Conservation (phyloP, 2,888 invertebrate species). For the Marasmarcha lunaedactyla region DNA sequence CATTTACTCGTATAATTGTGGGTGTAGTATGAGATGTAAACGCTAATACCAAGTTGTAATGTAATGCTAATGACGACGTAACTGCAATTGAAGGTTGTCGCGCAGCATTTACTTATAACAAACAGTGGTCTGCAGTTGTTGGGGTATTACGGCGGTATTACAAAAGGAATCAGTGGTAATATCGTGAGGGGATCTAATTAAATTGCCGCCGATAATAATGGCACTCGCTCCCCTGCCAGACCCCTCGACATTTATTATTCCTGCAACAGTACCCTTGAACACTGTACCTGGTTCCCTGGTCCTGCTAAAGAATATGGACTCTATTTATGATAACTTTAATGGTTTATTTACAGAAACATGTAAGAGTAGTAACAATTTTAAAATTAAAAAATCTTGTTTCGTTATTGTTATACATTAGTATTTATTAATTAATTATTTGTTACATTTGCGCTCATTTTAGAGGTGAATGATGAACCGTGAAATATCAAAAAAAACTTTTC, state of each 20-base stretch:
- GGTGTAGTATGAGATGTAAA: too few relatives aligned
- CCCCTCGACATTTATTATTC: constrained; percentile 66
- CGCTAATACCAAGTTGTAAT: too few relatives aligned
- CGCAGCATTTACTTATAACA: constrained; percentile 3
- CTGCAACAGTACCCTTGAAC: constrained; percentile 38
- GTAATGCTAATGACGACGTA: too few relatives aligned
- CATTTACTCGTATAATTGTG: too few relatives aligned
- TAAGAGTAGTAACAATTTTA: too few relatives aligned
- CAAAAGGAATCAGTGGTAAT: constrained; percentile 65
- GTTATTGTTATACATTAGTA: too few relatives aligned
- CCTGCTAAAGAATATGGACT: background rate
- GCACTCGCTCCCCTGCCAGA: constrained; percentile 54
- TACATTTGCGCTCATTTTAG: too few relatives aligned
- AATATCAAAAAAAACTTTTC: too few relatives aligned
- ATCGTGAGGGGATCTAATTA: constrained; percentile 65
- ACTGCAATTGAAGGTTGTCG: too few relatives aligned
- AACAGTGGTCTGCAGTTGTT: constrained; percentile 23
- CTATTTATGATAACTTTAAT: background rate
- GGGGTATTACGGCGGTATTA: constrained; percentile 51
- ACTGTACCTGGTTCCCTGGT: constrained; percentile 21
- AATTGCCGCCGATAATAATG: constrained; percentile 68
- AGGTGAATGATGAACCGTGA: too few relatives aligned
- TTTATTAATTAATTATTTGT: too few relatives aligned
- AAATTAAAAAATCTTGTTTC: too few relatives aligned
- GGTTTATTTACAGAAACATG: background rate